A percentile compares a stretch with the other conserved stretches of the same genome.
Conservation (phyloP, 2,888 invertebrate species). For the Timandra comae region DNA sequence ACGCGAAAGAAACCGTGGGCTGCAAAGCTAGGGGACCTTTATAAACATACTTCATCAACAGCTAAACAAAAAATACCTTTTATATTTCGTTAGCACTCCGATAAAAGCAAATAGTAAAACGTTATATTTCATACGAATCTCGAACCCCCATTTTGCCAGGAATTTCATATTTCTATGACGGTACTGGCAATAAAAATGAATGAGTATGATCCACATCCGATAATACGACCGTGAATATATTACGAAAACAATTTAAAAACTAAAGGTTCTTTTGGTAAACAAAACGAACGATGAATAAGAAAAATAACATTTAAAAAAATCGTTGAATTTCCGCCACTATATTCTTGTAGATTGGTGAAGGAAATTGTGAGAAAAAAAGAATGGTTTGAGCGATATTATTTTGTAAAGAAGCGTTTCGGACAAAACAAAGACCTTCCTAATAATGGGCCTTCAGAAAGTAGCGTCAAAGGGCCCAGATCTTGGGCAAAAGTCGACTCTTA, state of each 20-base stretch:
- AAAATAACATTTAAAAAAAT: slow-evolving; percentile 18
- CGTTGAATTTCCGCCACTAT: slow-evolving; percentile 39
- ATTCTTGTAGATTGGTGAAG: slow-evolving; percentile 30
- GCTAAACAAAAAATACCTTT: background rate
- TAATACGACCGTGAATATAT: background rate
- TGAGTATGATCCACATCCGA: background rate
- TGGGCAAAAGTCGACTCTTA: slow-evolving; percentile 47
- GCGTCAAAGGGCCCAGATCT: slow-evolving; percentile 37
- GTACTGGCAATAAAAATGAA: slow-evolving; percentile 1
- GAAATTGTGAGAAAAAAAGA: slow-evolving; percentile 44
- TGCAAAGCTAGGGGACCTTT: too few species aligned
- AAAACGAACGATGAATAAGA: slow-evolving; percentile 14
- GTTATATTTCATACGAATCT: too few species aligned
- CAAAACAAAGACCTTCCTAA: slow-evolving; percentile 54
- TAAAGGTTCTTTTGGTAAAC: slow-evolving; percentile 3
- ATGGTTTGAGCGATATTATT: slow-evolving; percentile 55
- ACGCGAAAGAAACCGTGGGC: too few species aligned
- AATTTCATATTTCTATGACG: too few species aligned
- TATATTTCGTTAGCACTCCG: too few species aligned
- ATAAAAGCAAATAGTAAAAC: too few species aligned
- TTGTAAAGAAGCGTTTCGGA: slow-evolving; percentile 42
- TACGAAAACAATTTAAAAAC: background rate
- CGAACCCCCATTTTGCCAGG: too few species aligned
- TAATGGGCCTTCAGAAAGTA: slow-evolving; percentile 52
- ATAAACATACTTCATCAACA: too few species aligned